phyloP scores from a whole-genome alignment of 2,888 invertebrate species.

The Andrena hattorfiana region DNA sequence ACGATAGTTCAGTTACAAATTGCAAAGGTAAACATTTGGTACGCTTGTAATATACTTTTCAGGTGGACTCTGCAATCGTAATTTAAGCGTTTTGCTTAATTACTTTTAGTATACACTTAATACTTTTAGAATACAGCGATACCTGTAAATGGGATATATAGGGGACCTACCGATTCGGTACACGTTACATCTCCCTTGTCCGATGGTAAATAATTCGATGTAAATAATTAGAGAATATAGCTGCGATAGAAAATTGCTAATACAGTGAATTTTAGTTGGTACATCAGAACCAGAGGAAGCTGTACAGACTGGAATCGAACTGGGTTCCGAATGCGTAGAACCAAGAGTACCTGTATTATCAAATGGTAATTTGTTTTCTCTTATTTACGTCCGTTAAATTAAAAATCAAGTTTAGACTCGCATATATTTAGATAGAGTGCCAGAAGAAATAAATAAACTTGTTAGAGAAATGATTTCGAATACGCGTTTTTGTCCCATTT shows the following conservation, averaged over 20 bases:
- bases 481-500: conserved; percentile 4
- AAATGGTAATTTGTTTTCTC: conserved; percentile 75
- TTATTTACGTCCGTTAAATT: conserved; percentile 49
- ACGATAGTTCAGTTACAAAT: conserved; percentile 99
- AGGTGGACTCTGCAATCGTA: neutral
- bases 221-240: neutral
- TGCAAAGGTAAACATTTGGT: conserved; percentile 91
- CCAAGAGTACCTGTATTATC: conserved; percentile 78
- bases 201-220: conserved; percentile 73
- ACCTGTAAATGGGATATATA: conserved; percentile 95
- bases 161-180: conserved; percentile 86
- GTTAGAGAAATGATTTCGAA: neutral
- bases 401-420: neutral
- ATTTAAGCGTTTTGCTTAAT: neutral
- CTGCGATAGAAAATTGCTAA: conserved; percentile 3
- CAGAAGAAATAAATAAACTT: too few species aligned
- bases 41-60: neutral
- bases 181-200: conserved; percentile 77
- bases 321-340: conserved; percentile 89
- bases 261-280: conserved; percentile 64
- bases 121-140: conserved; percentile 93
- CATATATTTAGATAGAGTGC: neutral
- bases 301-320: conserved; percentile 88
- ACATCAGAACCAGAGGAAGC: conserved; percentile 80
- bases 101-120: conserved; percentile 5